Base-by-base conservation (phyloP, 1,140 invertebrate species). In the Zelostemma sp. region DNA sequence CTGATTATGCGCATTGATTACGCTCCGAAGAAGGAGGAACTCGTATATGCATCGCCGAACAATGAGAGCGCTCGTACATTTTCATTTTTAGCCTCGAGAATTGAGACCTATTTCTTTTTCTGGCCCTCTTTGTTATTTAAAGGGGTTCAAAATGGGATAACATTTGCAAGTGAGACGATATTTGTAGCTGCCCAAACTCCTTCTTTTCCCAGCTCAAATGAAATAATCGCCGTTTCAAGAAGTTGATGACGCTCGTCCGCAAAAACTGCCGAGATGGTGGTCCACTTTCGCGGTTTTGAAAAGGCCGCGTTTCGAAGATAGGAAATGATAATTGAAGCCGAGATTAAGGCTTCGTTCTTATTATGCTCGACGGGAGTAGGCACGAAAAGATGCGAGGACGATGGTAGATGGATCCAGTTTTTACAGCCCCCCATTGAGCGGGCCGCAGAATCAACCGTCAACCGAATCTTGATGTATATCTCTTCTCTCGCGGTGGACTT, bases 281-380 rank as follows among this genome's bases (percentile, higher is more conserved):
- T 78, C 76, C 79, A 76, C 67, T 78, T 78, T 80, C 58, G 28
- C 57, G 31, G 28, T 57, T 65, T 35, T 51, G 60, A 64, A 66
- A 61, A 50, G 66, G 66, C 66, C 68, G 68, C 56, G 38, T 53
- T 9, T 19, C 16, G 6, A 53, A 59, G 47, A 46, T 67, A 73
- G 76, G 74, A 80, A 78, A 80, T 81, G 73, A 81, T 80, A 80
- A 81, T 80, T 76, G 76, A 80, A 75, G 72, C 70, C 51, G 69
- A 79, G 78, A 80, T 80, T 81, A 80, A 81, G 76, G 75, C 76
- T 76, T 81, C 69, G 80, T 79, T 78, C 72, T 81, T 80, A 81
- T 81, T 81, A 81, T 80, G 72, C 73, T 68, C 63, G 73, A 47
- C 16, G 68, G 61, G 69, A 65, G 68, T 68, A 70, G 66, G 67